These are phyloP conservation scores for Gari tellinella DNA, from an alignment of 2,888 invertebrate genomes.

Conservation along the genomic window DNA sequence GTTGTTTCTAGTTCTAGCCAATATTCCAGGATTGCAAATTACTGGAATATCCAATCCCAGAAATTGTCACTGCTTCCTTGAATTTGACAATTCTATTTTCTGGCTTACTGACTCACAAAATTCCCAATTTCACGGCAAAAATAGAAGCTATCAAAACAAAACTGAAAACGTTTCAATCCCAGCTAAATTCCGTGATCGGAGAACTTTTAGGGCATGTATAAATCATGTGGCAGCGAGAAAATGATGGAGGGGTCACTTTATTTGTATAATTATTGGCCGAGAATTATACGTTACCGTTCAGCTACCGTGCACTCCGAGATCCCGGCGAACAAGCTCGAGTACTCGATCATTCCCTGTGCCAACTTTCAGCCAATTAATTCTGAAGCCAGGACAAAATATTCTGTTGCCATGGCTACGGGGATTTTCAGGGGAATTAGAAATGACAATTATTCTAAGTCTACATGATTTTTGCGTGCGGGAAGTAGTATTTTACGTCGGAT, in stretches of 20 bases:
- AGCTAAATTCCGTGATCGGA: conserved; percentile 11
- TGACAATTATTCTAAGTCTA: conserved; percentile 57
- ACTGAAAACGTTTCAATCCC: conserved; percentile 12
- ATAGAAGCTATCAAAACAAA: conserved; percentile 3
- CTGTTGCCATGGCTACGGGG: conserved; percentile 52
- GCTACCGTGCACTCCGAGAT: not conserved
- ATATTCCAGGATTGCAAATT: no score
- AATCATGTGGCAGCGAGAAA: not conserved
- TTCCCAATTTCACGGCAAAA: conserved; percentile 32
- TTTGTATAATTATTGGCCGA: conserved; percentile 41
- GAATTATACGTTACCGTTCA: not conserved
- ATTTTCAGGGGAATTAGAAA: conserved; percentile 61
- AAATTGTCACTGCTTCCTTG: no score
- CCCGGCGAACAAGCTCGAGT: not conserved
- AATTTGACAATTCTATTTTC: conserved; percentile 33
- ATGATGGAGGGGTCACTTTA: conserved; percentile 37
- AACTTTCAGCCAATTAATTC: conserved; percentile 61
- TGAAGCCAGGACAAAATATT: conserved; percentile 47
- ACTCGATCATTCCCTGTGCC: conserved; percentile 34
- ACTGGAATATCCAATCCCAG: no score
- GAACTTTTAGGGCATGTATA: no score
- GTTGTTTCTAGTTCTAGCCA: no score
- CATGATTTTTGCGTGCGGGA: conserved; percentile 55
- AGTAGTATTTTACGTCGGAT: conserved; percentile 30
- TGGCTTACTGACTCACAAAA: conserved; percentile 26